Evolutionary conservation across 92 coral and sea anemone species (phyloP), one percentile per base, ranked within the genome.

Genomic region (Parazoanthus darwini): DNA sequence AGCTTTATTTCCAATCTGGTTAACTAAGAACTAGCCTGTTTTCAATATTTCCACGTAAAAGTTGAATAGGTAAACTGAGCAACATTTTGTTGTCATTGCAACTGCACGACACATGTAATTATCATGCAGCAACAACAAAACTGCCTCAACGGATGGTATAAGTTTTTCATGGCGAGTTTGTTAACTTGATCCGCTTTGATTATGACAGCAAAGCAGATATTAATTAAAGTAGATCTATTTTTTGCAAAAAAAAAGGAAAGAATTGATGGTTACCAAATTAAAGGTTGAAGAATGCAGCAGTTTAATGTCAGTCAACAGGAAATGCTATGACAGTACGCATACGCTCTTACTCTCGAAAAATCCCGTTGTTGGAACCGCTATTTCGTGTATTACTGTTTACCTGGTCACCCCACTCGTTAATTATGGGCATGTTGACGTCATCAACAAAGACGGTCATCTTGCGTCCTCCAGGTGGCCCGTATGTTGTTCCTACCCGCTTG

Each of bases 331-430:
- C 70, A 63, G 0, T 36, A 3, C 0, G 15, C 13, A 22, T 26
- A 20, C 50, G 29, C 50, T 54, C 44, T 5, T 37, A 10, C 16
- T 46, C 11, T 1, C 26, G 9, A 36, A 4, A 54, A 11, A 54
- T 20, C 13, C 59, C 59, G 14, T 54, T 11, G 13, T 54, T 54
- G 14, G 3, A 54, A 13, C 59, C 9, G 51, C 0, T 10, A 48
- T 48, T 7, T 48, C 51, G 51, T 11, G 51, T 48, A 48, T 48
- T 33, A 71, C 76, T 48, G 6, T 39, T 22, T 14, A 92, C 98
- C 96, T 95, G 98, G 66, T 95, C 98, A 11, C 98, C 98, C 98
- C 98, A 95, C 87, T 95, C 98, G 77, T 95, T 95, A 37, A 95
- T 95, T 38, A 95, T 89, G 8, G 98, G 98, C 98, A 95, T 95